Percentiles rank a stretch among this genome's conserved stretches.
These are phyloP conservation scores for Ctenosaura bakeri DNA, from an alignment of 2,797 vertebrate genomes.

Conservation along the genomic window DNA sequence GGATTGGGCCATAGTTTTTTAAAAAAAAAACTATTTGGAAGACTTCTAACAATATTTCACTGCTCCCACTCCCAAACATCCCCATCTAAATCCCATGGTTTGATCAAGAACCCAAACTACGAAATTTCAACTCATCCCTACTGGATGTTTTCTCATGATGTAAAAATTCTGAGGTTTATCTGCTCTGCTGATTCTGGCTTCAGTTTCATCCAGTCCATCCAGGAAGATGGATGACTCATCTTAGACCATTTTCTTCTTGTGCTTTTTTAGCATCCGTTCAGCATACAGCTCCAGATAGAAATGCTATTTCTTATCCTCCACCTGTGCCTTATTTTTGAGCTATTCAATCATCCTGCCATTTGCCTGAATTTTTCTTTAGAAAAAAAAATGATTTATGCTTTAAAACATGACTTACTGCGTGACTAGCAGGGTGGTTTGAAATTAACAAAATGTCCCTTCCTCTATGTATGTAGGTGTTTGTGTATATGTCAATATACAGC, in stretches of 20 bases:
- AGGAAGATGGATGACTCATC: slow-evolving; percentile 64
- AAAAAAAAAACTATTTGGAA: neutral
- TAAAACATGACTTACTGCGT: slow-evolving; percentile 61
- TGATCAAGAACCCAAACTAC: slow-evolving; percentile 1
- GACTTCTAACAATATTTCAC: neutral
- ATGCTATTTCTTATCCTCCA: slow-evolving; percentile 75
- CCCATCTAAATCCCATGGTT: neutral
- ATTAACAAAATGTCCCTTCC: slow-evolving; percentile 67
- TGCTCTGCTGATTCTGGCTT: slow-evolving; percentile 46
- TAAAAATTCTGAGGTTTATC: slow-evolving; percentile 63
- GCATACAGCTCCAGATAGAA: slow-evolving; percentile 63
- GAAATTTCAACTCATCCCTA: slow-evolving; percentile 37
- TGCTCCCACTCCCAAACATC: neutral
- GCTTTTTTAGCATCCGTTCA: slow-evolving; percentile 66
- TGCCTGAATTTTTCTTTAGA: slow-evolving; percentile 70
- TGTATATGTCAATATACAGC: slow-evolving; percentile 70
- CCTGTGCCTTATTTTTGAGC: slow-evolving; percentile 67
- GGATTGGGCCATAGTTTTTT: neutral
- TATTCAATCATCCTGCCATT: slow-evolving; percentile 78
- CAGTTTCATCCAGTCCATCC: slow-evolving; percentile 36
- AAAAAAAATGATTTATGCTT: slow-evolving; percentile 65
- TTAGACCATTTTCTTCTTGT: slow-evolving; percentile 66
- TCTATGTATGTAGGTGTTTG: slow-evolving; percentile 36
- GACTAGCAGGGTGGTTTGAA: slow-evolving; percentile 62
- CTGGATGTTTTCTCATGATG: slow-evolving; percentile 60